Evolutionary conservation across 1,140 invertebrate genomes (phyloP), one percentile per base, ranked within the genome.

Genomic region (Vanessa tameamea): DNA sequence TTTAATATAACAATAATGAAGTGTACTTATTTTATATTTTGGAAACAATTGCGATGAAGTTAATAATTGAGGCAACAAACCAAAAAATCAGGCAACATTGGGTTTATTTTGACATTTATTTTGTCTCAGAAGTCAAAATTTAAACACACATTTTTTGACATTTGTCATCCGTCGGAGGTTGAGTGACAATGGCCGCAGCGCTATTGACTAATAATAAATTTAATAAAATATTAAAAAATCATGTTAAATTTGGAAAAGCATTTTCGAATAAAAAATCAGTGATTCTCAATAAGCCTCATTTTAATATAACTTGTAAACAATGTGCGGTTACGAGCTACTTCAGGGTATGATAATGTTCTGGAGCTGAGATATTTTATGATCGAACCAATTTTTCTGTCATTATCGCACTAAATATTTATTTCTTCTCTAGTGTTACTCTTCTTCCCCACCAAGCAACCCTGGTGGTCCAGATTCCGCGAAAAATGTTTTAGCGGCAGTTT

Each of bases 401-500:
- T 65, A 55, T 55, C 14, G 0, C 3, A 47, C 63, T 23, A 15
- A 57, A 26, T 67, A 69, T 64, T 48, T 55, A 1, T 14, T 15
- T 73, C 20, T 76, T 63, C 84, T 89, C 53, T 85, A 91, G 89
- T 81, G 78, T 78, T 88, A 90, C 76, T 87, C 87, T 8, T 77
- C 87, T 55, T 72, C 79, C n/a, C 64, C 84, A 67, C 73, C 86
- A 51, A 85, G 67, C 75, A 84, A 78, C 78, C 16, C 77, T 53
- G 80, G 77, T 48, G 81, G 87, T 0, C 75, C 79, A 12, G 88
- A 92, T 73, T 70, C 89, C 7, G 92, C 90, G 3, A 92, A 93
- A 87, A 92, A 92, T 89, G 87, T 93, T 64, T 84, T 93, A 80
- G 90, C 93, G 72, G 89, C 90, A 15, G 89, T 93, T 67, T 89